Conservation (phyloP, 92 coral and sea anemone genomes). For the Desmophyllum pertusum region DNA sequence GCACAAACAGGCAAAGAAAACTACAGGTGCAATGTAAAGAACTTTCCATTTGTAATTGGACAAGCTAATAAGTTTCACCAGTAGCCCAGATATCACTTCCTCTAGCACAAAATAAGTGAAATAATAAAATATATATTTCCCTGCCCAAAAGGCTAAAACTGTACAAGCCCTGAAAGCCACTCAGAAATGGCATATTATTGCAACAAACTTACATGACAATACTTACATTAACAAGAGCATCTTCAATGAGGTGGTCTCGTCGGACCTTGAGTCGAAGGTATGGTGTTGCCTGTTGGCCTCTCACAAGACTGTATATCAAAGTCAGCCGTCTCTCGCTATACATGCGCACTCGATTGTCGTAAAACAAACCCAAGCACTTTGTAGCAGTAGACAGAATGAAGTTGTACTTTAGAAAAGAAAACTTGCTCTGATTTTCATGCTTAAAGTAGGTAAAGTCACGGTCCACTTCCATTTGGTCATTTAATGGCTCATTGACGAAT, state of each 20-base stretch:
- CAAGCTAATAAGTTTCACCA: no score
- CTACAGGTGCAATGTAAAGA: no score
- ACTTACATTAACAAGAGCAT: constrained; percentile 98
- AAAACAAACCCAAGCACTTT: constrained; percentile 91
- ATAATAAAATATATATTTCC: no score
- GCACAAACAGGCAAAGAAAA: no score
- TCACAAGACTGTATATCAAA: constrained; percentile 87
- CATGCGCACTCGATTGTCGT: constrained; percentile 98
- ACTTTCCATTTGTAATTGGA: no score
- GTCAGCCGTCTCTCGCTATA: constrained; percentile 95
- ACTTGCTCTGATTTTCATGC: constrained; percentile 66
- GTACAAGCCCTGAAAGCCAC: no score
- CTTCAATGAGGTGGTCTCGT: constrained; percentile 94
- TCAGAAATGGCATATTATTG: no score
- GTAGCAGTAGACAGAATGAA: constrained; percentile 92
- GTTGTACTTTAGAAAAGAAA: constrained; percentile 78
- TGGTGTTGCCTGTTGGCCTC: constrained; percentile 93
- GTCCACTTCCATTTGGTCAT: constrained; percentile 86
- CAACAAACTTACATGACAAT: not conserved
- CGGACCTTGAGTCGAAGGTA: constrained; percentile 90
- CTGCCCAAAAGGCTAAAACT: no score
- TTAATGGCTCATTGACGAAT: constrained; percentile 85
- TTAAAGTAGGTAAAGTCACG: constrained; percentile 79
- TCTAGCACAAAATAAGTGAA: no score
- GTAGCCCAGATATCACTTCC: no score